Conservation (phyloP, 1,140 invertebrate species). For the Mya arenaria region DNA sequence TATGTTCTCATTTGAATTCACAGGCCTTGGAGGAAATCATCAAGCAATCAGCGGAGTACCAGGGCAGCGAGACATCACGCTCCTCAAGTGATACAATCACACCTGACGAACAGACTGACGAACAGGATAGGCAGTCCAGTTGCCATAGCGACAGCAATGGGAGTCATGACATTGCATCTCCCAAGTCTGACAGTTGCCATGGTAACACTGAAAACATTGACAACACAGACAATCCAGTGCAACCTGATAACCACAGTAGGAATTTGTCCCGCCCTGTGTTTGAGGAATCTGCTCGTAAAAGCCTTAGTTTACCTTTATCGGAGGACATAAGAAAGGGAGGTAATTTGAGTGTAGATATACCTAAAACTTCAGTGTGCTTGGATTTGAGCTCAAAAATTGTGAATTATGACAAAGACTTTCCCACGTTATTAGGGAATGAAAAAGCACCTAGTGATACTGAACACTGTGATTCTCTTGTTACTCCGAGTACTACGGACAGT, state of each 20-base stretch:
- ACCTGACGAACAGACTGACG: constrained; percentile 11
- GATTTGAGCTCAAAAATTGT: not conserved
- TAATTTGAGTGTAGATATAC: not conserved
- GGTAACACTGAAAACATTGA: constrained; percentile 6
- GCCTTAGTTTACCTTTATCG: constrained; percentile 33
- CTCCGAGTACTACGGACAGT: not conserved
- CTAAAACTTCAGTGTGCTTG: constrained; percentile 18
- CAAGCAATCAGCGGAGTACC: constrained; percentile 25
- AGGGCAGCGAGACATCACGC: constrained; percentile 34
- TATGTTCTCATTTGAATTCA: not conserved
- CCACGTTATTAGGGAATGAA: not conserved
- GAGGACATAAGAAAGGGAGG: constrained; percentile 9
- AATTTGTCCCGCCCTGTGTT: no score
- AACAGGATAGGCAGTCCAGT: not conserved
- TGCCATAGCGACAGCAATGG: not conserved
- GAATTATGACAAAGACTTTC: constrained; percentile 48
- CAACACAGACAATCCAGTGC: no score
- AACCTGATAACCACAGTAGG: no score
- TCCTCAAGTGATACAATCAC: constrained; percentile 54
- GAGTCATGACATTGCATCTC: constrained; percentile 9
- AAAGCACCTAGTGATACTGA: constrained; percentile 25
- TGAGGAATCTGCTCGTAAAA: no score
- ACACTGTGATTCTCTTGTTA: constrained; percentile 8
- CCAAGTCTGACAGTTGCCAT: not conserved
- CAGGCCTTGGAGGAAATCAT: constrained; percentile 36